Evolutionary conservation across 2,113 vertebrate species (phyloP).

Genomic region (Neotoma lepida): DNA sequence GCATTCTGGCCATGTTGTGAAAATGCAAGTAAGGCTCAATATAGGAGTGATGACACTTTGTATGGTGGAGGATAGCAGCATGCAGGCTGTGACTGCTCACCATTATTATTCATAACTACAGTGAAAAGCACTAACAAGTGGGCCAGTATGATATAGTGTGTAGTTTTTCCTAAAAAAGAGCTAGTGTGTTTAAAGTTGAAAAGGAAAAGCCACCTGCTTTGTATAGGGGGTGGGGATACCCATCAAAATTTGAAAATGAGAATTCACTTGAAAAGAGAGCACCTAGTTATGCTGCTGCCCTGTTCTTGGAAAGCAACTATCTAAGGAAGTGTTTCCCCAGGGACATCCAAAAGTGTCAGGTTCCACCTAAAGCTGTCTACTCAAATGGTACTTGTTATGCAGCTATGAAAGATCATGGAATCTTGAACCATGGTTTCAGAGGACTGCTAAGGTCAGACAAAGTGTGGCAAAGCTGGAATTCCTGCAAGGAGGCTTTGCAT

Average conservation of each 20-base stretch:
- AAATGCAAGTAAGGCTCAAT: not conserved
- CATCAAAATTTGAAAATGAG: not conserved
- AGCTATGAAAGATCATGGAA: not conserved
- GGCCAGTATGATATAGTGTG: not conserved
- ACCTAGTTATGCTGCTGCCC: too few species aligned
- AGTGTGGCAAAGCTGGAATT: not conserved
- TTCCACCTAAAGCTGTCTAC: not conserved
- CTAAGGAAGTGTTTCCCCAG: not conserved
- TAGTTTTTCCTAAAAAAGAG: not conserved
- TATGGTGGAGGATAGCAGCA: not conserved
- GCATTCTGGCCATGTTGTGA: not conserved
- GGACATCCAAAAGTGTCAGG: not conserved
- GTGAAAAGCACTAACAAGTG: not conserved
- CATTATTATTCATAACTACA: not conserved
- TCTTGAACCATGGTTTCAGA: not conserved
- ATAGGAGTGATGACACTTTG: not conserved
- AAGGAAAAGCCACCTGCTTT: not conserved
- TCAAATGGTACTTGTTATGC: not conserved
- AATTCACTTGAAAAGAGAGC: not conserved
- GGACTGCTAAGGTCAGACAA: not conserved
- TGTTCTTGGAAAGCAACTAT: not conserved
- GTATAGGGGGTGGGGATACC: not conserved
- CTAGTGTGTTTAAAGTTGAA: not conserved
- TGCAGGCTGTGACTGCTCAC: not conserved
- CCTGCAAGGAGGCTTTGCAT: not conserved